Conservation (phyloP, 2,888 invertebrate genomes). For the Caenorhabditis japonica region DNA sequence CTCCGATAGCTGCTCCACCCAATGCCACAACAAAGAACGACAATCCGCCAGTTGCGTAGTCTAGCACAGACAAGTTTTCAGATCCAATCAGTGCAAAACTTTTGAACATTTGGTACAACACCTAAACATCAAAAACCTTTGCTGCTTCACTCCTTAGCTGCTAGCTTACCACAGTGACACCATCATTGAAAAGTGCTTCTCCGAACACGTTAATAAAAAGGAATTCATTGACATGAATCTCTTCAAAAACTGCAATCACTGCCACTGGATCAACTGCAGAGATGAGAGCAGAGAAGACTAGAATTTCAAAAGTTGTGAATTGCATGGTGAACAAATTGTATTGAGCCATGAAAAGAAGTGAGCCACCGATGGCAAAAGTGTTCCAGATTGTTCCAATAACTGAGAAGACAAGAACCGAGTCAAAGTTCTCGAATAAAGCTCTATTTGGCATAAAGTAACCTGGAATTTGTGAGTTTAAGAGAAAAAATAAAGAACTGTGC, state of each 20-base stretch:
- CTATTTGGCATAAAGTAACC: conserved; percentile 98
- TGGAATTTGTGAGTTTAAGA: too few relatives aligned
- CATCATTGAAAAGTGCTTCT: conserved; percentile 96
- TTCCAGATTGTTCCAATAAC: conserved; percentile 93
- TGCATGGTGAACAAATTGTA: conserved; percentile 57
- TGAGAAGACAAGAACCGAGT: conserved; percentile 93
- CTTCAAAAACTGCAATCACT: conserved; percentile 66
- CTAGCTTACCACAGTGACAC: conserved; percentile 88
- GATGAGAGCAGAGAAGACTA: conserved; percentile 64
- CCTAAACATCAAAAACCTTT: conserved; percentile 31
- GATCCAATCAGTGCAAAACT: conserved; percentile 70
- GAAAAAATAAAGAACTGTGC: too few relatives aligned
- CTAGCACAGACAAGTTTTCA: conserved; percentile 59
- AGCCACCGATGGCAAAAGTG: conserved; percentile 81
- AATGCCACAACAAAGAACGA: conserved; percentile 75
- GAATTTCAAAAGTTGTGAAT: conserved; percentile 64
- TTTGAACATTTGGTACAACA: conserved; percentile 71
- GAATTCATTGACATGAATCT: conserved; percentile 91
- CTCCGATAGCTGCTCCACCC: conserved; percentile 74
- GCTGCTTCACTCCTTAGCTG: not conserved
- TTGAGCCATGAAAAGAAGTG: conserved; percentile 55
- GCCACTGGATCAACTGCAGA: conserved; percentile 69
- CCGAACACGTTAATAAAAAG: conserved; percentile 98
- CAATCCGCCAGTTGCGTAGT: conserved; percentile 53
- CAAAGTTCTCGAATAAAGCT: conserved; percentile 95